Evolutionary conservation across 1,140 invertebrate genomes (phyloP).

Genomic region (Leptopilina clavipes): DNA sequence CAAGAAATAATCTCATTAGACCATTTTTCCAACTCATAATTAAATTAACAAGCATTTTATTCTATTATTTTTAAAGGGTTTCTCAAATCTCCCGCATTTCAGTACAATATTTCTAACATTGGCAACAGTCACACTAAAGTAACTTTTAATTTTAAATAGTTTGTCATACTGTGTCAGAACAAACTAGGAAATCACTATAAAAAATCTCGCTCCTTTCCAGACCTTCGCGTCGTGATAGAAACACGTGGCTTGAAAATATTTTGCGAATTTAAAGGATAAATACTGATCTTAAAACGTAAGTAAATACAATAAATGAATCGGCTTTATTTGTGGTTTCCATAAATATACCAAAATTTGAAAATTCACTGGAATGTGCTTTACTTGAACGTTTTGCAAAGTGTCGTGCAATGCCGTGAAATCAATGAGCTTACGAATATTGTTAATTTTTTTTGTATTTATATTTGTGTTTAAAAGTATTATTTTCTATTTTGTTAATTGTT

Average conservation of each 20-base stretch:
- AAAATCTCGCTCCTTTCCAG: constrained; percentile 57
- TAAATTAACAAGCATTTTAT: background rate
- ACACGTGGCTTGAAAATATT: constrained; percentile 64
- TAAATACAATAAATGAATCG: constrained; percentile 37
- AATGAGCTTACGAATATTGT: background rate
- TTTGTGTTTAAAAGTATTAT: background rate
- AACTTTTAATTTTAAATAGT: background rate
- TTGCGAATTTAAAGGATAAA: constrained; percentile 60
- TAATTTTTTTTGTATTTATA: background rate
- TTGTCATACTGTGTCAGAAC: constrained; percentile 6
- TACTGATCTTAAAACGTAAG: constrained; percentile 60
- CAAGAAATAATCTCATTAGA: background rate
- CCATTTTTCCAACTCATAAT: background rate
- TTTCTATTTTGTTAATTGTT: background rate
- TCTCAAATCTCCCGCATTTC: background rate
- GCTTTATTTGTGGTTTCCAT: background rate
- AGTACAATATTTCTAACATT: background rate
- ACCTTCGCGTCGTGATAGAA: constrained; percentile 57
- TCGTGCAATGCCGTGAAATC: constrained; percentile 1
- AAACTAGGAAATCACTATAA: constrained; percentile 35
- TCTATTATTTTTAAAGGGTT: background rate
- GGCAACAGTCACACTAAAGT: background rate
- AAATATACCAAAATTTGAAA: background rate
- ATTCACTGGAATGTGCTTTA: constrained; percentile 30
- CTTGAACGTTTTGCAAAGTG: constrained; percentile 31